These are phyloP conservation scores for Amphimedon queenslandica DNA, from an alignment of 37 sponge, comb jelly and placozoan species.

Conservation along the genomic window DNA sequence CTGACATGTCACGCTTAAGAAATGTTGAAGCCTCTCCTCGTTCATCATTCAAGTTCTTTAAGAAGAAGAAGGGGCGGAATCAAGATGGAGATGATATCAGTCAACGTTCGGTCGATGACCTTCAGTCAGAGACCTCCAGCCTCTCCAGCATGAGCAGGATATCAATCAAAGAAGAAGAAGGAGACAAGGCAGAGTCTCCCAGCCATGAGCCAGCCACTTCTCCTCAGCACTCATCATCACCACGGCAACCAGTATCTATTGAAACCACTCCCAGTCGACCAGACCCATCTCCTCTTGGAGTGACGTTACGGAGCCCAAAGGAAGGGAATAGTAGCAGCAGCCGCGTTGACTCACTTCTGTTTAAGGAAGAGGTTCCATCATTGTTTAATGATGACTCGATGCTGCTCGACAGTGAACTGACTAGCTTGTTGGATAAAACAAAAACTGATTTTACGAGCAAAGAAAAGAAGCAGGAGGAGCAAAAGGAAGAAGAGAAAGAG, in stretches of 20 bases:
- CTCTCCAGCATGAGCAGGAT: constrained; percentile 31
- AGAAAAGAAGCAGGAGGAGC: neutral
- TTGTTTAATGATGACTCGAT: neutral
- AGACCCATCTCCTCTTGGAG: neutral
- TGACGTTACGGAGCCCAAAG: neutral
- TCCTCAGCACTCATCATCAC: neutral
- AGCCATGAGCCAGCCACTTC: neutral
- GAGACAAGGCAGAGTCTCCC: constrained; percentile 7
- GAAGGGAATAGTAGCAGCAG: neutral
- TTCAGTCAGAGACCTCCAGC: constrained; percentile 50
- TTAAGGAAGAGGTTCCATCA: neutral
- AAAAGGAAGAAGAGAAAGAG: neutral
- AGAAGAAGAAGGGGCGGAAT: constrained; percentile 1
- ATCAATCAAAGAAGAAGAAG: constrained; percentile 9
- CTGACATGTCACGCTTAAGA: neutral
- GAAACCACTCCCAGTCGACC: constrained; percentile 1
- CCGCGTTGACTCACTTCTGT: neutral
- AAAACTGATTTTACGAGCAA: neutral
- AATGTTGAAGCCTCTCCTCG: neutral
- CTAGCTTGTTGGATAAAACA: neutral
- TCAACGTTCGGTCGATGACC: constrained; percentile 19
- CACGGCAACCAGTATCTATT: neutral
- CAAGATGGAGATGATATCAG: constrained; percentile 6
- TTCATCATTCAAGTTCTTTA: constrained; percentile 2
- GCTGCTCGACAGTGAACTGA: neutral